phyloP scores from a whole-genome alignment of 1,140 invertebrate genomes.

The Cardiocondyla obscurior region DNA sequence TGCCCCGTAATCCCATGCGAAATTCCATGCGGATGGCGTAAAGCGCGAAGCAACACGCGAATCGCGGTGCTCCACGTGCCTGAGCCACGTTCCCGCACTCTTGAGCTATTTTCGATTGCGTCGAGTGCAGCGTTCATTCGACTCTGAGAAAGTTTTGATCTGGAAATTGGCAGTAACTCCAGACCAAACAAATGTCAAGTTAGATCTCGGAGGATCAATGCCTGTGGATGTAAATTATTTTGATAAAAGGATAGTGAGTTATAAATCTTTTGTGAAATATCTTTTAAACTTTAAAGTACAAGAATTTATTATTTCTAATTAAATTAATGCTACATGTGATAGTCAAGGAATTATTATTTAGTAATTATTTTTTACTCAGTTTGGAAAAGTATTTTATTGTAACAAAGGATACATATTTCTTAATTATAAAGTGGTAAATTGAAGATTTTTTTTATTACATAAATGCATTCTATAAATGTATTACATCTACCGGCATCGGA shows the following conservation, averaged over 20 bases:
- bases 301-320: neutral
- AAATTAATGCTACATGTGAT: neutral
- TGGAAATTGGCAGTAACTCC: neutral
- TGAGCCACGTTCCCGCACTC: constrained; percentile 52
- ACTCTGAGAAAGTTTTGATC: constrained; percentile 7
- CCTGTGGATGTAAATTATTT: neutral
- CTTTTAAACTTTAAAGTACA: neutral
- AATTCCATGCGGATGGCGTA: constrained; percentile 41
- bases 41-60: neutral
- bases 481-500: neutral
- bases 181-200: neutral
- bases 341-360: neutral
- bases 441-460: neutral
- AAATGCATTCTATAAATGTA: constrained; percentile 4
- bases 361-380: neutral
- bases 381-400: neutral
- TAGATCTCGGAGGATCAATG: neutral
- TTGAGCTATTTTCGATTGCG: constrained; percentile 59
- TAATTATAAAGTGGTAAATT: neutral
- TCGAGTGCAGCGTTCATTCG: constrained; percentile 22
- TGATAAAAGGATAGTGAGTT: neutral
- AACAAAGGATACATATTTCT: neutral
- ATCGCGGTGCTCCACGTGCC: constrained; percentile 53
- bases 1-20: neutral
- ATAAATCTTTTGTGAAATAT: constrained; percentile 8